Evolutionary conservation across 2,797 vertebrate species (phyloP).

Genomic region (Leptatherina wallacei): DNA sequence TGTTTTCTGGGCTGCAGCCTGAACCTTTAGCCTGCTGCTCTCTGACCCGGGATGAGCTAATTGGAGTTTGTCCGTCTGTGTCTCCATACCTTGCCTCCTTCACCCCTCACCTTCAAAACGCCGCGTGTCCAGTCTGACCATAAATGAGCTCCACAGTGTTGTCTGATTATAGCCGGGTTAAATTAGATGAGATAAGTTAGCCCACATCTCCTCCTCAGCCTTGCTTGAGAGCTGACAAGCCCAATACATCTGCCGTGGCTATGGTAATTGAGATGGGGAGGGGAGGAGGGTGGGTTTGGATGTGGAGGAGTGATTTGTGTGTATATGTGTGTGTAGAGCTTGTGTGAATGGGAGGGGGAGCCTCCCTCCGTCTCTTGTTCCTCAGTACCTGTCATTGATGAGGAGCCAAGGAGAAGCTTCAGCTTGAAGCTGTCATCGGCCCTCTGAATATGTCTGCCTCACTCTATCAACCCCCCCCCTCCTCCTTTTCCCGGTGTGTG

Average conservation of each 20-base stretch:
- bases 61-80: constrained; percentile 34
- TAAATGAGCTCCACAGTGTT: constrained; percentile 55
- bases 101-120: not conserved
- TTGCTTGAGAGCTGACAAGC: constrained; percentile 72
- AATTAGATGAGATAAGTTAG: constrained; percentile 71
- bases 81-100: not conserved
- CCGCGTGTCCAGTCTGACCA: constrained; percentile 1
- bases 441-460: constrained; percentile 73
- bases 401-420: constrained; percentile 77
- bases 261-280: constrained; percentile 71
- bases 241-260: constrained; percentile 69
- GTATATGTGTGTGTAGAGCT: constrained; percentile 9
- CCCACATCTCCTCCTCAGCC: constrained; percentile 62
- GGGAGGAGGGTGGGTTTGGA: constrained; percentile 12
- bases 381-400: constrained; percentile 80
- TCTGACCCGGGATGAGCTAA: constrained; percentile 42
- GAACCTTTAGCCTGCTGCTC: constrained; percentile 26
- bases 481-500: constrained; percentile 7
- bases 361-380: constrained; percentile 56
- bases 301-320: constrained; percentile 49
- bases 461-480: constrained; percentile 63
- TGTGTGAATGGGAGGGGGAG: constrained; percentile 29
- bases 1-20: constrained; percentile 7
- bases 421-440: constrained; percentile 78
- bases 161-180: constrained; percentile 67